Conservation (phyloP, 1,140 invertebrate species). For the Harlomillsia oculata region DNA sequence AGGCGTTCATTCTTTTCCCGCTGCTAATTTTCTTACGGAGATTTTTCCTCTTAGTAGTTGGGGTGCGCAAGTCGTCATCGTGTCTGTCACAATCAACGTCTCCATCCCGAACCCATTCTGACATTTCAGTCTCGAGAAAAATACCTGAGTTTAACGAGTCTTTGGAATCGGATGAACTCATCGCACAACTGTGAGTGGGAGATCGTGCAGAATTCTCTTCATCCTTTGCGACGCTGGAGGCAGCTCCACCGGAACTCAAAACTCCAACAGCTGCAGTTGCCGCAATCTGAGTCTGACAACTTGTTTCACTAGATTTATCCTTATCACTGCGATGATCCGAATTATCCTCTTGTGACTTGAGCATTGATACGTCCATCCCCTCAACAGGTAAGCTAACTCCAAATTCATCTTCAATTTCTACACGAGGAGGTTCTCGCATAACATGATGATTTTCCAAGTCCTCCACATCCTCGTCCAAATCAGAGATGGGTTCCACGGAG, state of each 20-base stretch:
- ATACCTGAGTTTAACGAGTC: constrained; percentile 30
- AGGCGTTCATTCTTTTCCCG: constrained; percentile 17
- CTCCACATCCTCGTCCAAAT: background rate
- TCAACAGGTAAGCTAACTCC: constrained; percentile 47
- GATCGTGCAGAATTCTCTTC: constrained; percentile 8
- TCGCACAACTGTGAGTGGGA: constrained; percentile 12
- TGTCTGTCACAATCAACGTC: constrained; percentile 42
- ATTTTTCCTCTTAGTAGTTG: constrained; percentile 40
- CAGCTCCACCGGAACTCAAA: background rate
- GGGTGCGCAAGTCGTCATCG: background rate
- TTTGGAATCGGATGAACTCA: constrained; percentile 26
- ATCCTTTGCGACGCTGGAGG: background rate
- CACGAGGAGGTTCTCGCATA: constrained; percentile 42
- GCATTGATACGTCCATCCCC: constrained; percentile 38
- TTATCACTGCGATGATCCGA: background rate
- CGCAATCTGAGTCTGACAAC: background rate
- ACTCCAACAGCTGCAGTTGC: background rate
- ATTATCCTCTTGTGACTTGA: background rate
- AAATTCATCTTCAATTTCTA: constrained; percentile 56
- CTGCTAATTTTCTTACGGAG: constrained; percentile 37
- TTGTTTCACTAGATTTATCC: background rate
- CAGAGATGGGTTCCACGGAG: constrained; percentile 1
- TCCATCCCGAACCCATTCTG: constrained; percentile 71
- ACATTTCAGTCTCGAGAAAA: constrained; percentile 69
- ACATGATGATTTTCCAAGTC: constrained; percentile 11